Conservation (phyloP, 2,113 vertebrate species). For the Callopanchax toddi region DNA sequence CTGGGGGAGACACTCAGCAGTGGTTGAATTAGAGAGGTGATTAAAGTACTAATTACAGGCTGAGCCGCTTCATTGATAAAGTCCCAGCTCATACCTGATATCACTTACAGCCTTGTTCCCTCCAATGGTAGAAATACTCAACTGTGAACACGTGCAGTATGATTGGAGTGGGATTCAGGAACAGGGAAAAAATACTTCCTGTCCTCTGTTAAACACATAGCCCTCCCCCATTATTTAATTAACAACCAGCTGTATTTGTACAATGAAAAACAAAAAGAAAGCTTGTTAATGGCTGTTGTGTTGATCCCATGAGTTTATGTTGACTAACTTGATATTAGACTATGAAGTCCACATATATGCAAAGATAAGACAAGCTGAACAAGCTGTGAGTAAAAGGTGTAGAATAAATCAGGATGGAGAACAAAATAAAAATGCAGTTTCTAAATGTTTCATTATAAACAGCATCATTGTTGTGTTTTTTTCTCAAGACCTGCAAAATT, state of each 20-base stretch:
- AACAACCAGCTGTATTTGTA: conserved; percentile 7
- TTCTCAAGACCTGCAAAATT: too few relatives aligned
- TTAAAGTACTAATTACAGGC: conserved; percentile 85
- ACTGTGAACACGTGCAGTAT: conserved; percentile 6
- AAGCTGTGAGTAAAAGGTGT: conserved; percentile 27
- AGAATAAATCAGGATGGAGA: conserved; percentile 44
- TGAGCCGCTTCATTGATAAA: conserved; percentile 83
- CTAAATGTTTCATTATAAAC: background rate
- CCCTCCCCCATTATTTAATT: background rate
- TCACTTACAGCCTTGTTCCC: conserved; percentile 67
- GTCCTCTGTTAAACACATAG: background rate
- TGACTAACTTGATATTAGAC: conserved; percentile 24
- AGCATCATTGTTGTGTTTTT: too few relatives aligned
- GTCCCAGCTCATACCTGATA: conserved; percentile 80
- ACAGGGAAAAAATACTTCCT: background rate
- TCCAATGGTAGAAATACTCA: conserved; percentile 24
- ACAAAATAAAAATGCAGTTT: conserved; percentile 12
- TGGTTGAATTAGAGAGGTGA: conserved; percentile 83
- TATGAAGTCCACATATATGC: conserved; percentile 32
- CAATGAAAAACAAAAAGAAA: conserved; percentile 4
- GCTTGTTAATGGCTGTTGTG: background rate
- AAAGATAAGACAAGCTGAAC: background rate
- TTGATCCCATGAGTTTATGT: background rate
- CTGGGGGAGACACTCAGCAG: conserved; percentile 72
- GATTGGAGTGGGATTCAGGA: conserved; percentile 6